Percentiles rank a stretch among this genome's conserved stretches.
Evolutionary conservation across 2,888 invertebrate species (phyloP).

Genomic region (Deilephila porcellus): DNA sequence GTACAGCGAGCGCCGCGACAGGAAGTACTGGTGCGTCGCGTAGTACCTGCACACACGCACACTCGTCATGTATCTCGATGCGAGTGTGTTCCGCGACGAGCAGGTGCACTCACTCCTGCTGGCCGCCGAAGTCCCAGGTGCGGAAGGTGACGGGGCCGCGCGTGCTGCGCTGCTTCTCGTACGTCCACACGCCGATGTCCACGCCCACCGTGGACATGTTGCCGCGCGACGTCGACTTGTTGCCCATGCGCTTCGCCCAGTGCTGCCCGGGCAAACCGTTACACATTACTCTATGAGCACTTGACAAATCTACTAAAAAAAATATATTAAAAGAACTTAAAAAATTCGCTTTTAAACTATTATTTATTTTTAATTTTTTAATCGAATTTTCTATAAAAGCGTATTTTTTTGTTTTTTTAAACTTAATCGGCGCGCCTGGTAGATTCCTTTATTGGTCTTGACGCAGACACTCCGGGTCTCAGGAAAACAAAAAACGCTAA

Average conservation of each 20-base stretch:
- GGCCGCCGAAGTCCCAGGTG: slow-evolving; percentile 99
- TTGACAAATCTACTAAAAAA: too few relatives aligned
- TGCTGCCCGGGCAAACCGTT: slow-evolving; percentile 85
- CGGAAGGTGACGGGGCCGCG: slow-evolving; percentile 94
- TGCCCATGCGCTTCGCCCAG: slow-evolving; percentile 98
- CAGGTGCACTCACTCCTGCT: slow-evolving; percentile 89
- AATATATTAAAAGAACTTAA: too few relatives aligned
- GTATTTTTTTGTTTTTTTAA: too few relatives aligned
- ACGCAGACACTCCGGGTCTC: too few relatives aligned
- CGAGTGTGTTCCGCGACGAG: not conserved
- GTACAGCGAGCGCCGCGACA: slow-evolving; percentile 97
- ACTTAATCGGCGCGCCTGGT: too few relatives aligned
- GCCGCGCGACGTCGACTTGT: slow-evolving; percentile 91
- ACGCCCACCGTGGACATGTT: slow-evolving; percentile 98
- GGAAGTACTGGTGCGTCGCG: slow-evolving; percentile 99
- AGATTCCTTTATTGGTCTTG: too few relatives aligned
- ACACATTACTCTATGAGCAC: not conserved
- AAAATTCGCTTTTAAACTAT: too few relatives aligned
- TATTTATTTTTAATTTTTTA: too few relatives aligned
- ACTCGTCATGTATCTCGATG: not conserved
- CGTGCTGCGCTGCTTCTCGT: slow-evolving; percentile 90
- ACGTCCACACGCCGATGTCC: slow-evolving; percentile 97
- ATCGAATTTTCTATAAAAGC: too few relatives aligned
- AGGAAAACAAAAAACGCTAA: too few relatives aligned
- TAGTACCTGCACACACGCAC: slow-evolving; percentile 88